A percentile compares a stretch with the other conserved stretches of the same genome.
Conservation (phyloP, 2,797 vertebrate genomes). For the Garrulus glandarius region DNA sequence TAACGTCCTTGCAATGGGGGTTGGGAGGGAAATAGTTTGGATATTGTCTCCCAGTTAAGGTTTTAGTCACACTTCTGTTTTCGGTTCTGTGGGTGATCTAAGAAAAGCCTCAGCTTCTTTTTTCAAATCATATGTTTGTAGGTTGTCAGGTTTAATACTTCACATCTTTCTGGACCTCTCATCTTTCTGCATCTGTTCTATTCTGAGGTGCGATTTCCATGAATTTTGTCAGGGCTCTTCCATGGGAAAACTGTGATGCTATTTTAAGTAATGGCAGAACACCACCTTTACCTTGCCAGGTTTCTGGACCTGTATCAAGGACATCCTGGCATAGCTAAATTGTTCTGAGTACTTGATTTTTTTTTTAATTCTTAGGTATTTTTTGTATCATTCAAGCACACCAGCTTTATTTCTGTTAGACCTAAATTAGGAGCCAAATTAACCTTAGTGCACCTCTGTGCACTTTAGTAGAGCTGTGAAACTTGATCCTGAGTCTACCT, state of each 20-base stretch:
- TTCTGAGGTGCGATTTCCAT: neutral
- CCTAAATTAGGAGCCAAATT: neutral
- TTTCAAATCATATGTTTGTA: neutral
- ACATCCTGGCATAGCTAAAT: neutral
- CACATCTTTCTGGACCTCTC: neutral
- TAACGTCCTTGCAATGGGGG: neutral
- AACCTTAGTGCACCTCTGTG: neutral
- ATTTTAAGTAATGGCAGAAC: neutral
- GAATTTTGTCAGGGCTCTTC: neutral
- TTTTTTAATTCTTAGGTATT: neutral
- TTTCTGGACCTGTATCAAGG: neutral
- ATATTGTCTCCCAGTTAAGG: neutral
- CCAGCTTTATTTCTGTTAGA: neutral
- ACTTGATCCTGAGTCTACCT: neutral
- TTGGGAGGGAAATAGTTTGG: neutral
- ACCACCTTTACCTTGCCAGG: neutral
- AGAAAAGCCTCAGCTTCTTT: neutral
- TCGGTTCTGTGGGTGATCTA: neutral
- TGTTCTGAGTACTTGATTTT: neutral
- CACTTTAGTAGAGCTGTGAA: conserved; percentile 2
- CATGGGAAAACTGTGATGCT: neutral
- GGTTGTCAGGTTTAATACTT: neutral
- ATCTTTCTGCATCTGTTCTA: neutral
- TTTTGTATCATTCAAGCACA: neutral
- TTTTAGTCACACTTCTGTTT: neutral